Conservation (phyloP, 2,113 vertebrate genomes). For the Monopterus albus region DNA sequence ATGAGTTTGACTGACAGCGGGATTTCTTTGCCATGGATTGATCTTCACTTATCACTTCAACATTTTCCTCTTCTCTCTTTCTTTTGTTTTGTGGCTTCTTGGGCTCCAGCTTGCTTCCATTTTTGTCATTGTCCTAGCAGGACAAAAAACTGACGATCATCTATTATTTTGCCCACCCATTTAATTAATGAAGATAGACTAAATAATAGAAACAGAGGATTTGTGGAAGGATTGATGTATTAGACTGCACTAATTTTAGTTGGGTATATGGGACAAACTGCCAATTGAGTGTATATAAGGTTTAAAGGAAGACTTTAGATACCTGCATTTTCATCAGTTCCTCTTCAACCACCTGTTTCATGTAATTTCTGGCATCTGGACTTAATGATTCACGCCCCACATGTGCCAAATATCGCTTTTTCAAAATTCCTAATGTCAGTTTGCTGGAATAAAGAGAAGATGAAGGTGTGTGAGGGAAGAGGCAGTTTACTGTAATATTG, state of each 20-base stretch:
- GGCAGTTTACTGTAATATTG: neutral
- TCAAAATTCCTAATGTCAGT: conserved; percentile 75
- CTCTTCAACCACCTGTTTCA: conserved; percentile 75
- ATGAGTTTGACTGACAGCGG: conserved; percentile 28
- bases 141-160: too few relatives aligned
- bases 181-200: too few relatives aligned
- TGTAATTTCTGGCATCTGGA: conserved; percentile 57
- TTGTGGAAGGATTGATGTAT: too few relatives aligned
- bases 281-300: neutral
- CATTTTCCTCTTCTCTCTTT: conserved; percentile 64
- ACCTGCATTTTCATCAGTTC: conserved; percentile 81
- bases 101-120: conserved; percentile 54
- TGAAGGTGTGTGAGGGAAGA: neutral
- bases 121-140: conserved; percentile 52
- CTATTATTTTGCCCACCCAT: too few relatives aligned
- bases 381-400: conserved; percentile 56
- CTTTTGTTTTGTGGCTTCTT: conserved; percentile 63
- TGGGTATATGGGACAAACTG: too few relatives aligned
- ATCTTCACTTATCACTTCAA: conserved; percentile 36
- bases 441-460: conserved; percentile 53
- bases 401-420: conserved; percentile 65
- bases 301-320: neutral
- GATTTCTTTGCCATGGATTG: conserved; percentile 60
- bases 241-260: too few relatives aligned
- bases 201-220: neutral